Conservation (phyloP, 1,140 invertebrate species). For the Hormaphis cornu region DNA sequence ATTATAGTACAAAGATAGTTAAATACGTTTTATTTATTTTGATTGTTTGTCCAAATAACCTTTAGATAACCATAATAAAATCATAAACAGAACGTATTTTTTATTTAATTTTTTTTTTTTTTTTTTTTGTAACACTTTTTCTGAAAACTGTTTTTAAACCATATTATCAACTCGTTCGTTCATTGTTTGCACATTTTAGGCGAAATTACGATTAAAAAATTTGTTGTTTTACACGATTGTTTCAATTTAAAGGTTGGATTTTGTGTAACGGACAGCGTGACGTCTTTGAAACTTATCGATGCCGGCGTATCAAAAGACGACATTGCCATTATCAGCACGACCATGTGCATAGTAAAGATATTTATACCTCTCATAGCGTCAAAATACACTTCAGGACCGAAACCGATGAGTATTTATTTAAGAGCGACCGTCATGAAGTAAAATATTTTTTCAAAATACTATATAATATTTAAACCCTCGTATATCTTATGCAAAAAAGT, state of each 20-base stretch:
- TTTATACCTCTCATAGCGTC: slow-evolving; percentile 79
- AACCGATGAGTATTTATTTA: slow-evolving; percentile 58
- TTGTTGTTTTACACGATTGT: slow-evolving; percentile 32
- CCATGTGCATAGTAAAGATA: slow-evolving; percentile 88
- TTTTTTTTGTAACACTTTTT: too few relatives aligned
- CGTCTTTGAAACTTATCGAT: slow-evolving; percentile 90
- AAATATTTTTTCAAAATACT: too few relatives aligned
- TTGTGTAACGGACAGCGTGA: slow-evolving; percentile 85
- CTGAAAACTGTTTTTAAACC: too few relatives aligned
- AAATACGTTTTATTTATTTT: too few relatives aligned
- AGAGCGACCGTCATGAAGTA: not conserved
- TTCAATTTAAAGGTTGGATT: slow-evolving; percentile 71
- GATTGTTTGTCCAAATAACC: too few relatives aligned
- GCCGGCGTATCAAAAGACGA: slow-evolving; percentile 91
- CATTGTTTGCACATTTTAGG: not conserved
- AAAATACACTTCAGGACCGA: slow-evolving; percentile 77
- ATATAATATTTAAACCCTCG: too few relatives aligned
- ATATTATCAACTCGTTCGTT: too few relatives aligned
- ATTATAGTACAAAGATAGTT: too few relatives aligned
- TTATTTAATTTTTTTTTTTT: too few relatives aligned
- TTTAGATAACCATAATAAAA: too few relatives aligned
- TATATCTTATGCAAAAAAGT: too few relatives aligned
- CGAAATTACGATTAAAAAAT: not conserved
- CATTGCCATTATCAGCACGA: slow-evolving; percentile 81
- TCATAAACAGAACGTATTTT: too few relatives aligned